phyloP scores from a whole-genome alignment of 2,113 vertebrate genomes.

The Galemys pyrenaicus region DNA sequence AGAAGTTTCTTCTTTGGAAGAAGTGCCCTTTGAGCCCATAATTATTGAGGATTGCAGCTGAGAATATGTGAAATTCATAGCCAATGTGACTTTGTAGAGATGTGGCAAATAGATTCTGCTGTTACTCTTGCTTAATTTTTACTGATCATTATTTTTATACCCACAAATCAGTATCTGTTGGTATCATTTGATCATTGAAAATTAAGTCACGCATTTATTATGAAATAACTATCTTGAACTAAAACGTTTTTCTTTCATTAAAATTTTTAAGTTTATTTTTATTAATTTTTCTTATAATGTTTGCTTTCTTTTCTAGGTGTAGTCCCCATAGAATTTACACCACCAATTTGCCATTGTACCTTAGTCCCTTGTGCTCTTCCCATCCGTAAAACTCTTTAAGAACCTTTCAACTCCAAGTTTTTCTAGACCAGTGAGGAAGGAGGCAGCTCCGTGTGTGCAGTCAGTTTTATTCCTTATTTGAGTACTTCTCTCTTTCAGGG shows the following conservation, averaged over 20 bases:
- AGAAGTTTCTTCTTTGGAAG: not conserved
- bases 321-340: too few species aligned
- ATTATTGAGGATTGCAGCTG: not conserved
- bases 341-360: too few species aligned
- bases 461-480: constrained; percentile 1
- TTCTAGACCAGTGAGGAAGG: not conserved
- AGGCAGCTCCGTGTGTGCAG: not conserved
- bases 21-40: not conserved
- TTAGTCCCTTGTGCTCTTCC: too few species aligned
- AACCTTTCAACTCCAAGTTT: constrained; percentile 29
- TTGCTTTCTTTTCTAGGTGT: too few species aligned
- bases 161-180: not conserved
- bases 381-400: too few species aligned
- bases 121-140: not conserved
- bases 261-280: too few species aligned
- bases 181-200: not conserved
- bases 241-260: constrained; percentile 48
- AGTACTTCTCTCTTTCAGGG: not conserved
- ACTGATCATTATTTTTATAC: not conserved
- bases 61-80: not conserved
- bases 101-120: not conserved
- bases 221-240: constrained; percentile 56
- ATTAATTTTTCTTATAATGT: too few species aligned
- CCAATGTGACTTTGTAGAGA: not conserved
- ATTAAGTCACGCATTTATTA: not conserved